phyloP scores from a whole-genome alignment of 2,888 invertebrate genomes.

The Gymnosoma rotundatum region DNA sequence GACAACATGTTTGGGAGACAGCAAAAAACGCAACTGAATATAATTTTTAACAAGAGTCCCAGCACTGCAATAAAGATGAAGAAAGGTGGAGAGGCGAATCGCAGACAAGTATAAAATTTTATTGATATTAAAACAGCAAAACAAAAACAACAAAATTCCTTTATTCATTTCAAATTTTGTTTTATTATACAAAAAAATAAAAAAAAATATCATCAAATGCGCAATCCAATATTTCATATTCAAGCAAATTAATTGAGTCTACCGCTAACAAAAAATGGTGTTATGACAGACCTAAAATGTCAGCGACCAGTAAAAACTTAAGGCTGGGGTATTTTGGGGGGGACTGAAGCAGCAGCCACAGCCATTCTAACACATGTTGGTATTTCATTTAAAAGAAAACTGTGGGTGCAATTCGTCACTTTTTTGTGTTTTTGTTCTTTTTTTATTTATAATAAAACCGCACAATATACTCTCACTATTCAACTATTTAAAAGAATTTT shows the following conservation, averaged over 20 bases:
- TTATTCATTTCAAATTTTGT: constrained; percentile 33
- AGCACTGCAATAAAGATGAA: constrained; percentile 1
- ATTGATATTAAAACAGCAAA: constrained; percentile 28
- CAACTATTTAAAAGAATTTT: no score
- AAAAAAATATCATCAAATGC: constrained; percentile 5
- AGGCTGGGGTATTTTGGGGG: neutral
- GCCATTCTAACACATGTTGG: constrained; percentile 30
- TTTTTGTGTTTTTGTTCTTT: neutral
- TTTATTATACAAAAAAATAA: constrained; percentile 23
- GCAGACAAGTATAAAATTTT: neutral
- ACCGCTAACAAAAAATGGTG: constrained; percentile 20
- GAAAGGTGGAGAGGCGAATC: neutral
- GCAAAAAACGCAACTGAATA: constrained; percentile 19
- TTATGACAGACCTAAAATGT: constrained; percentile 28
- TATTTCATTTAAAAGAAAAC: neutral
- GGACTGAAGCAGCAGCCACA: neutral
- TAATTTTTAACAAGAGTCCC: constrained; percentile 7
- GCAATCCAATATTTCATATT: constrained; percentile 37
- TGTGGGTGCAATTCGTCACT: constrained; percentile 38
- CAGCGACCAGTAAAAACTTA: constrained; percentile 9
- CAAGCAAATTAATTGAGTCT: constrained; percentile 2
- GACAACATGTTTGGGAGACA: constrained; percentile 36
- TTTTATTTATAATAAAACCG: no score
- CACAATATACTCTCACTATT: no score
- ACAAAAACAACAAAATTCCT: neutral